Evolutionary conservation across 2,113 vertebrate species (phyloP).

Genomic region (Phainopepla nitens): DNA sequence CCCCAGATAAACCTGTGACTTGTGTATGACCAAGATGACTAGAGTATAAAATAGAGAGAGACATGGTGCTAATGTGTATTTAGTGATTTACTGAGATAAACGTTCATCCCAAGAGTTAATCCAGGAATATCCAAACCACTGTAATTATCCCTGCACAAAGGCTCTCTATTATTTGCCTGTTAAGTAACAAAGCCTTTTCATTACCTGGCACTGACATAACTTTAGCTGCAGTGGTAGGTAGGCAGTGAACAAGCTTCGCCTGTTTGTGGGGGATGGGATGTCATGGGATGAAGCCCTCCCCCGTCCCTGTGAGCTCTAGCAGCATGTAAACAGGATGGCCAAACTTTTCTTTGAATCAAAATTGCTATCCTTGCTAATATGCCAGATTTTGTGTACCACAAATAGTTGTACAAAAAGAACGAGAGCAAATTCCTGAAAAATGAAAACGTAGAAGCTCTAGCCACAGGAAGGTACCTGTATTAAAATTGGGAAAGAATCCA

Average conservation of each 20-base stretch:
- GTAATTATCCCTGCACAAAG: conserved; percentile 47
- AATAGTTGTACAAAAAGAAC: conserved; percentile 5
- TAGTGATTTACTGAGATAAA: conserved; percentile 32
- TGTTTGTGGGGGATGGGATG: conserved; percentile 11
- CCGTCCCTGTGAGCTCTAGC: neutral
- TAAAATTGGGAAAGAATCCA: conserved; percentile 29
- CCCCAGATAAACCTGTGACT: neutral
- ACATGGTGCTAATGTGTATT: conserved; percentile 33
- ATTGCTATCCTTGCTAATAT: neutral
- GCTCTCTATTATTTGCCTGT: conserved; percentile 46
- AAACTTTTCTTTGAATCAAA: neutral
- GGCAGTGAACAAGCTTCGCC: neutral
- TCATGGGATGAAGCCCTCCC: neutral
- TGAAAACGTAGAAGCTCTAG: neutral
- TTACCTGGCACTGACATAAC: conserved; percentile 40
- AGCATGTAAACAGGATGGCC: neutral
- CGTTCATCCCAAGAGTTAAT: conserved; percentile 23
- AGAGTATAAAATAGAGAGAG: neutral
- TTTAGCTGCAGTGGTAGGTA: conserved; percentile 42
- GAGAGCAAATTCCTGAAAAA: conserved; percentile 4
- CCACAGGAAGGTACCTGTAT: conserved; percentile 3
- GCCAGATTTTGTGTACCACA: neutral
- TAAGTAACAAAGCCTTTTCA: conserved; percentile 45
- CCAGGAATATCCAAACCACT: conserved; percentile 26
- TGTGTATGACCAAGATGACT: neutral